Percentiles rank a stretch among this genome's conserved stretches.
Evolutionary conservation across 2,113 vertebrate genomes (phyloP).

Genomic region (Indicator maculatus): DNA sequence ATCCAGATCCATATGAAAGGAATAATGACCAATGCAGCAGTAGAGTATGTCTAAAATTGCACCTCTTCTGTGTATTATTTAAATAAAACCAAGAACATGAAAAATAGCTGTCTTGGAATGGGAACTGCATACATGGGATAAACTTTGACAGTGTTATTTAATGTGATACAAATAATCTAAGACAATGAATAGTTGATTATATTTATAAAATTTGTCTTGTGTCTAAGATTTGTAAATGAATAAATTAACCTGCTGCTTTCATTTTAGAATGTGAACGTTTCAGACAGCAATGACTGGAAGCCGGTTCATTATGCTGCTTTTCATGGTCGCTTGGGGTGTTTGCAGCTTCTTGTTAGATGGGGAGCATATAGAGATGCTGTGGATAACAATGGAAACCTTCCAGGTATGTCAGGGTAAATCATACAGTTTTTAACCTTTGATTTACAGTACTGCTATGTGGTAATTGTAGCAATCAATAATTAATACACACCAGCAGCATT

Average conservation of each 20-base stretch:
- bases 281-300: constrained; percentile 78
- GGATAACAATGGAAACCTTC: constrained; percentile 81
- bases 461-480: neutral
- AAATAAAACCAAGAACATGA: neutral
- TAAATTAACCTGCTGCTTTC: constrained; percentile 42
- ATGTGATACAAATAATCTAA: neutral
- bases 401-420: constrained; percentile 69
- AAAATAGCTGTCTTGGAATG: neutral
- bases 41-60: neutral
- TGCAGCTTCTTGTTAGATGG: constrained; percentile 83
- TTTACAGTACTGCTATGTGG: neutral
- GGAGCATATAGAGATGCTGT: constrained; percentile 75
- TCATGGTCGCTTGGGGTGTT: constrained; percentile 82
- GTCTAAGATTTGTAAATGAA: neutral
- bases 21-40: neutral
- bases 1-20: neutral
- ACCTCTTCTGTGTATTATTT: neutral
- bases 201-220: neutral
- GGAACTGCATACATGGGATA: neutral
- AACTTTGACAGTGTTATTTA: neutral
- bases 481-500: neutral
- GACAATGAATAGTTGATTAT: neutral
- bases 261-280: constrained; percentile 72
- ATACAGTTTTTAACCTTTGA: neutral
- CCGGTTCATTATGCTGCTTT: constrained; percentile 83